Evolutionary conservation across 2,113 vertebrate genomes (phyloP).

Genomic region (Leptobrachium leishanense): DNA sequence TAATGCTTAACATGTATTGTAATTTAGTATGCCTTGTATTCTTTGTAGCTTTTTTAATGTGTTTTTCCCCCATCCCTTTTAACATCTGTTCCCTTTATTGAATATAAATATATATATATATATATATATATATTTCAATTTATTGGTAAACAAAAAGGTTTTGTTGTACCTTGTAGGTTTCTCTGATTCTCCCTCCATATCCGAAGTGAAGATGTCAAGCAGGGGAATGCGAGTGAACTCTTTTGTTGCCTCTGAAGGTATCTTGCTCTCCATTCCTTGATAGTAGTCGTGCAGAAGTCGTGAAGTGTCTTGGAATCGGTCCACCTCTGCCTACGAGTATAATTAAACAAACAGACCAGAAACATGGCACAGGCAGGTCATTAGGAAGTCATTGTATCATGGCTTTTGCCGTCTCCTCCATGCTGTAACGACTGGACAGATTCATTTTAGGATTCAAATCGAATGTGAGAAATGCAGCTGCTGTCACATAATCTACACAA

Average conservation of each 20-base stretch:
- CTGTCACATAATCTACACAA: too few relatives aligned
- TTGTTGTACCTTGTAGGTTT: slow-evolving; percentile 45
- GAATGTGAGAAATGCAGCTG: too few relatives aligned
- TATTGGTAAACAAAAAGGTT: background rate
- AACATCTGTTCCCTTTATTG: too few relatives aligned
- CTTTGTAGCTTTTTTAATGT: too few relatives aligned
- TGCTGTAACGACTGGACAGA: too few relatives aligned
- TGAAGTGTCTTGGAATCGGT: slow-evolving; percentile 81
- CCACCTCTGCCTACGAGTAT: slow-evolving; percentile 76
- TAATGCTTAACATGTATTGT: too few relatives aligned
- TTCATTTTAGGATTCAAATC: too few relatives aligned
- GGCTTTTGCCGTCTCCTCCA: too few relatives aligned
- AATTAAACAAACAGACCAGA: background rate
- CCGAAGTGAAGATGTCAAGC: slow-evolving; percentile 56
- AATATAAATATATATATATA: too few relatives aligned
- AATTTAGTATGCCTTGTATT: too few relatives aligned
- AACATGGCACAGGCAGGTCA: background rate
- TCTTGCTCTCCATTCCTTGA: slow-evolving; percentile 69
- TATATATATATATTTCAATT: background rate
- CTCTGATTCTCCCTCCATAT: slow-evolving; percentile 46
- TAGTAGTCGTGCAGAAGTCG: slow-evolving; percentile 83
- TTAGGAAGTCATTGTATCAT: too few relatives aligned
- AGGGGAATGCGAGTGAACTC: slow-evolving; percentile 69
- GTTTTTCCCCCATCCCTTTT: too few relatives aligned
- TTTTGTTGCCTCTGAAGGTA: slow-evolving; percentile 54